These are phyloP conservation scores for Brachionus rotundiformis DNA, from an alignment of 1,140 invertebrate species.

Conservation along the genomic window DNA sequence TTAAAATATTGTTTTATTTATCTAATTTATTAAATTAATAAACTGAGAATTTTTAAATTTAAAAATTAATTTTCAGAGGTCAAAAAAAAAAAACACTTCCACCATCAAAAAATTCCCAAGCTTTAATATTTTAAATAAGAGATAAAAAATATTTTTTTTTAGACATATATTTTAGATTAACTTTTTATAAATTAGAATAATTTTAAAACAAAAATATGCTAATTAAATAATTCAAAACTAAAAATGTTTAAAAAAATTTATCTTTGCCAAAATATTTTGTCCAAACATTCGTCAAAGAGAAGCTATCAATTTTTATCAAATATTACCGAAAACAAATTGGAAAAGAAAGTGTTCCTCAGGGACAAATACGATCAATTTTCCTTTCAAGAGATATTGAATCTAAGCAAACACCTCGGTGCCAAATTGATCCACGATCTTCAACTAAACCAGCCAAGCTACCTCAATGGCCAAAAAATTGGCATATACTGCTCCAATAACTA, in stretches of 20 bases:
- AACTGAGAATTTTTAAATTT: no score
- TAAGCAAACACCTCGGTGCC: not conserved
- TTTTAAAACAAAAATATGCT: not conserved
- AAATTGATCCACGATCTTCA: not conserved
- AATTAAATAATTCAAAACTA: not conserved
- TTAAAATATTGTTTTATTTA: no score
- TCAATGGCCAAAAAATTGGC: slow-evolving; percentile 11
- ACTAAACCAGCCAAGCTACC: not conserved
- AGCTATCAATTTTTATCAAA: slow-evolving; percentile 1
- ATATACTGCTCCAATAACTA: slow-evolving; percentile 46
- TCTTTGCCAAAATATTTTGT: not conserved
- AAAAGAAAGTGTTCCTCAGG: not conserved
- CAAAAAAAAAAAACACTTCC: no score
- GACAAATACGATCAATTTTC: slow-evolving; percentile 12
- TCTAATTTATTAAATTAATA: no score
- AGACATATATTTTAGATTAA: no score
- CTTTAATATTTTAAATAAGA: no score
- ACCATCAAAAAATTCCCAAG: no score
- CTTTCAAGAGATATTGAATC: not conserved
- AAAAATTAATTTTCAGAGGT: no score
- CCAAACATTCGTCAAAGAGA: not conserved
- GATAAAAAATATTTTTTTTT: no score
- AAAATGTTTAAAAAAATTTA: slow-evolving; percentile 13
- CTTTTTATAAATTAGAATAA: not conserved
- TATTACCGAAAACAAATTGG: not conserved